Base-by-base conservation (phyloP, 2,888 invertebrate genomes). In the Monochamus alternatus region DNA sequence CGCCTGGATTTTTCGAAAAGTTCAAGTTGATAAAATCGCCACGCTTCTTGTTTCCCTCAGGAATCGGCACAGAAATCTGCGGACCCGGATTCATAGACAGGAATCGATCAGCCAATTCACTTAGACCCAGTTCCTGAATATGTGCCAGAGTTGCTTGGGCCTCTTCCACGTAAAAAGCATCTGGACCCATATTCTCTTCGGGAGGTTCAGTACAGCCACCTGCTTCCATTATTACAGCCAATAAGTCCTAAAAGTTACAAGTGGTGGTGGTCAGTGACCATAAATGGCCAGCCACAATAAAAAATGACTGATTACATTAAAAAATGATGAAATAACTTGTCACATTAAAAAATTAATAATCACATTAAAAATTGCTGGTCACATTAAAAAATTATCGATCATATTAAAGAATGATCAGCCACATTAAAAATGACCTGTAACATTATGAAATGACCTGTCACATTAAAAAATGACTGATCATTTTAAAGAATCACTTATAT, bases 141-240 rank as follows among this genome's bases (percentile, higher is more conserved):
- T 95, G 92, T 67, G 94, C 93, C 3, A 97, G 87, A 2, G 97
- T 97, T 78, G 96, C 95, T 87, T 96, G 95, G 68, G 95, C 97
- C 88, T 97, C 97, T 89, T 97, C 96, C 0, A 97, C 95, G 84
- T 96, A 96, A 88, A 96, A 95, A 0, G 94, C 93, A 76, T 96
- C 94, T 0, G 96, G 96, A 0, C 93, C 93, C 51, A 92, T 91
- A 63, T 91, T 89, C 22, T 92, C 92, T 58, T 92, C 90, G 72
- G 92, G 89, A 90, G 93, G 87, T 85, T 93, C 93, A 3, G 94
- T 94, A 83, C 94, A 94, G 51, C 94, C 94, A n/a, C 94, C 95
- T 31, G 94, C 92, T 89, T 95, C 94, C 88, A 96, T 92, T 64
- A 96, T 89, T 5, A 94, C 94, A 0, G 92, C 92, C 80, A 96